Percentiles rank a stretch among this genome's conserved stretches.
Evolutionary conservation across 2,113 vertebrate species (phyloP).

Genomic region (Daubentonia madagascariensis): DNA sequence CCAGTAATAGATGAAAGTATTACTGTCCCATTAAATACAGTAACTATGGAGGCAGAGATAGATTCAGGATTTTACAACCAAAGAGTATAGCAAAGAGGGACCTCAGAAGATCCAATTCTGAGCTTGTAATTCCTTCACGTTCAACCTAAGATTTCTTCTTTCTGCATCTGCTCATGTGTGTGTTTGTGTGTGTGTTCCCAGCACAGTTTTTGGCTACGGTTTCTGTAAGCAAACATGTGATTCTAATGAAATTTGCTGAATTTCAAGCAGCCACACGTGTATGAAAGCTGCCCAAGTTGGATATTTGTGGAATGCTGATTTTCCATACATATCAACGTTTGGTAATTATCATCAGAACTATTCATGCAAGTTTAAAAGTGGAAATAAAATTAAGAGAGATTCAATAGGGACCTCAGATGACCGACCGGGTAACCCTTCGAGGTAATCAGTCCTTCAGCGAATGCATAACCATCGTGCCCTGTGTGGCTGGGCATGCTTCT

Average conservation of each 20-base stretch:
- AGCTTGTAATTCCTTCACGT: background rate
- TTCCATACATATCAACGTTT: conserved; percentile 75
- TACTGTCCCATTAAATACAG: background rate
- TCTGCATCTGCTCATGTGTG: background rate
- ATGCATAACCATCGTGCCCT: background rate
- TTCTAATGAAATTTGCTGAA: conserved; percentile 77
- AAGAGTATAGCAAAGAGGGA: background rate
- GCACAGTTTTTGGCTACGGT: conserved; percentile 45
- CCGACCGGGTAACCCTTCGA: conserved; percentile 51
- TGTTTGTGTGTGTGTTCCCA: conserved; percentile 28
- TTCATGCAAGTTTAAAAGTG: conserved; percentile 77
- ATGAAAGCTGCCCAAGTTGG: conserved; percentile 67
- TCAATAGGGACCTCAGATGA: conserved; percentile 68
- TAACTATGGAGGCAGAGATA: background rate
- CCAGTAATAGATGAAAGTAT: background rate
- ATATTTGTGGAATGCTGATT: conserved; percentile 78
- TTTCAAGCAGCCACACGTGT: conserved; percentile 77
- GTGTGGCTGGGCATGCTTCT: background rate
- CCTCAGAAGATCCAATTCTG: background rate
- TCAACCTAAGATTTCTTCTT: background rate
- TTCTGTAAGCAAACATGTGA: conserved; percentile 67
- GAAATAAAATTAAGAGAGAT: conserved; percentile 73
- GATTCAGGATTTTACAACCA: background rate
- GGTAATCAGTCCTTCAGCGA: background rate
- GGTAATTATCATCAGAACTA: conserved; percentile 81